phyloP scores from a whole-genome alignment of 2,888 invertebrate species.

The Cryptus armator region DNA sequence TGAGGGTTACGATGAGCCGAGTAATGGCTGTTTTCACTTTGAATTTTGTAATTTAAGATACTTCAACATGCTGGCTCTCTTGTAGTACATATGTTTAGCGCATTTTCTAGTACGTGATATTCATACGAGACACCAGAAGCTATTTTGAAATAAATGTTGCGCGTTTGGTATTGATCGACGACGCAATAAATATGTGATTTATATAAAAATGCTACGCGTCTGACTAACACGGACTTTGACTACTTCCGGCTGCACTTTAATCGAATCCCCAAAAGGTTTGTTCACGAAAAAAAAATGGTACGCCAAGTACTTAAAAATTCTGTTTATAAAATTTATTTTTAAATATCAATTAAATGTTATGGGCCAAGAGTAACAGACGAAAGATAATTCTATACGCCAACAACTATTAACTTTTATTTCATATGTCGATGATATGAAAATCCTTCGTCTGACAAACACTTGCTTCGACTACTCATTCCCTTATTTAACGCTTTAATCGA shows the following conservation, averaged over 20 bases:
- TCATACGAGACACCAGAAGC: neutral
- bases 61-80: neutral
- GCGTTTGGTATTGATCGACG: neutral
- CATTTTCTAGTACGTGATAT: neutral
- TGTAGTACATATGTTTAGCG: conserved; percentile 1
- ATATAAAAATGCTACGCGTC: neutral
- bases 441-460: neutral
- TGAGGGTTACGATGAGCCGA: conserved; percentile 41
- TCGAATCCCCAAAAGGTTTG: no score
- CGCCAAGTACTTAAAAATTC: no score
- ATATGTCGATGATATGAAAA: no score
- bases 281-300: no score
- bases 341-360: no score
- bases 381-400: no score
- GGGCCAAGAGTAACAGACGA: no score
- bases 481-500: neutral
- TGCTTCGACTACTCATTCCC: neutral
- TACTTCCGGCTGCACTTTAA: neutral
- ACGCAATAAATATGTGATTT: neutral
- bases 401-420: no score
- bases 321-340: no score
- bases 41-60: neutral
- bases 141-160: neutral
- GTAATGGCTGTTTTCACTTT: conserved; percentile 59
- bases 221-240: neutral